Percentiles rank a stretch among this genome's conserved stretches.
Evolutionary conservation across 2,888 invertebrate species (phyloP).

Genomic region (Chirona hameri): DNA sequence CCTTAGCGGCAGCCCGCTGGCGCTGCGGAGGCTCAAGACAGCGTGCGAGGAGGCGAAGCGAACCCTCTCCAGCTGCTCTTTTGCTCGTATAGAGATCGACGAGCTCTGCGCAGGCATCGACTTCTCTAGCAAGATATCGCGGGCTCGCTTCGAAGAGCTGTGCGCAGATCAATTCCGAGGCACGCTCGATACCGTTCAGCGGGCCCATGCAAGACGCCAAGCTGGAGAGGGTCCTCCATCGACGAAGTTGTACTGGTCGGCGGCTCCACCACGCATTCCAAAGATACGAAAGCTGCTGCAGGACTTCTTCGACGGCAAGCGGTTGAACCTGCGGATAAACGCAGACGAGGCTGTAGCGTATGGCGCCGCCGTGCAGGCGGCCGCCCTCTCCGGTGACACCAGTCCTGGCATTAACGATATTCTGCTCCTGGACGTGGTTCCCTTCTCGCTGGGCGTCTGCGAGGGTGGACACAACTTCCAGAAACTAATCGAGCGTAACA

Average conservation of each 20-base stretch:
- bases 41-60: conserved; percentile 87
- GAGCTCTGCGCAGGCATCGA: conserved; percentile 92
- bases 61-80: conserved; percentile 77
- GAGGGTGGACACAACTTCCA: no score
- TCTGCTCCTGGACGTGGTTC: conserved; percentile 61
- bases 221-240: conserved; percentile 55
- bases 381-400: conserved; percentile 53
- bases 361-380: conserved; percentile 61
- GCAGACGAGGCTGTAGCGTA: conserved; percentile 70
- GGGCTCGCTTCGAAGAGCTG: conserved; percentile 81
- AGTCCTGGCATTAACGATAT: conserved; percentile 58
- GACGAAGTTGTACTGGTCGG: conserved; percentile 59
- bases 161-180: conserved; percentile 59
- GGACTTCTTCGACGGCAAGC: conserved; percentile 54
- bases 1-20: conserved; percentile 78
- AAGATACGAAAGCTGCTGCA: conserved; percentile 61
- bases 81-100: conserved; percentile 91
- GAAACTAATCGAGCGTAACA: no score
- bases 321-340: conserved; percentile 59
- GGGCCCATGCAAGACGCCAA: conserved; percentile 60
- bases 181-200: conserved; percentile 62
- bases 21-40: conserved; percentile 83
- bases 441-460: conserved; percentile 64
- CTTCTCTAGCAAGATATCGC: conserved; percentile 90
- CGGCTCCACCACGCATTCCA: conserved; percentile 66